These are phyloP conservation scores for Laothoe populi DNA, from an alignment of 2,888 invertebrate species.

Conservation along the genomic window DNA sequence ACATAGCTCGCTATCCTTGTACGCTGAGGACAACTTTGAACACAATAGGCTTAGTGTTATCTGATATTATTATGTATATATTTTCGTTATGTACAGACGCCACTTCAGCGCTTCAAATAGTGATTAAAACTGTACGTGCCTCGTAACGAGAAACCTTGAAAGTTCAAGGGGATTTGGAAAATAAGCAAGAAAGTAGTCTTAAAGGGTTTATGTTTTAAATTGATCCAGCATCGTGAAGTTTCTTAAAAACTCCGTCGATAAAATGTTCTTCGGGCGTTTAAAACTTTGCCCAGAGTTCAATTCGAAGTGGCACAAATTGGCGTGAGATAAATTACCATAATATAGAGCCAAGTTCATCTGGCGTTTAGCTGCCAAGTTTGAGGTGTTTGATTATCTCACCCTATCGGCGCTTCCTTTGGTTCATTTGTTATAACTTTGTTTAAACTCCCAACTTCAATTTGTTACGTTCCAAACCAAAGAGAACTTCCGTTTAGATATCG, in stretches of 20 bases:
- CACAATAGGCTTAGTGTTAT: slow-evolving; percentile 78
- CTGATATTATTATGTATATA: too few relatives aligned
- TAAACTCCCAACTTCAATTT: slow-evolving; percentile 56
- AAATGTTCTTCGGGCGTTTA: slow-evolving; percentile 51
- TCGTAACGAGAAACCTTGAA: slow-evolving; percentile 48
- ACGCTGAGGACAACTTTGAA: slow-evolving; percentile 71
- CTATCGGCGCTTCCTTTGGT: slow-evolving; percentile 67
- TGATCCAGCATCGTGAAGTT: slow-evolving; percentile 48
- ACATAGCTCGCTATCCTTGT: slow-evolving; percentile 65
- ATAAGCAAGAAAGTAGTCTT: slow-evolving; percentile 41
- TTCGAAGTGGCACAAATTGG: slow-evolving; percentile 75
- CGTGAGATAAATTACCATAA: slow-evolving; percentile 82
- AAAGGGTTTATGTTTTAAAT: slow-evolving; percentile 45
- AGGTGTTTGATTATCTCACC: slow-evolving; percentile 78
- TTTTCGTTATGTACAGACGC: slow-evolving; percentile 62
- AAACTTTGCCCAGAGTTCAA: slow-evolving; percentile 71
- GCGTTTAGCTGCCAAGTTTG: slow-evolving; percentile 75
- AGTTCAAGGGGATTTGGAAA: slow-evolving; percentile 48
- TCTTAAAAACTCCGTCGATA: slow-evolving; percentile 50
- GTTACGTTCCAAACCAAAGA: slow-evolving; percentile 37
- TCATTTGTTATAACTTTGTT: slow-evolving; percentile 68
- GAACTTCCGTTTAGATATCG: slow-evolving; percentile 1
- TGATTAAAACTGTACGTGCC: slow-evolving; percentile 50
- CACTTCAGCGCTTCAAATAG: slow-evolving; percentile 53
- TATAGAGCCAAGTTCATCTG: slow-evolving; percentile 79